Evolutionary conservation across 2,797 vertebrate genomes (phyloP).

Genomic region (Danio albolineatus): DNA sequence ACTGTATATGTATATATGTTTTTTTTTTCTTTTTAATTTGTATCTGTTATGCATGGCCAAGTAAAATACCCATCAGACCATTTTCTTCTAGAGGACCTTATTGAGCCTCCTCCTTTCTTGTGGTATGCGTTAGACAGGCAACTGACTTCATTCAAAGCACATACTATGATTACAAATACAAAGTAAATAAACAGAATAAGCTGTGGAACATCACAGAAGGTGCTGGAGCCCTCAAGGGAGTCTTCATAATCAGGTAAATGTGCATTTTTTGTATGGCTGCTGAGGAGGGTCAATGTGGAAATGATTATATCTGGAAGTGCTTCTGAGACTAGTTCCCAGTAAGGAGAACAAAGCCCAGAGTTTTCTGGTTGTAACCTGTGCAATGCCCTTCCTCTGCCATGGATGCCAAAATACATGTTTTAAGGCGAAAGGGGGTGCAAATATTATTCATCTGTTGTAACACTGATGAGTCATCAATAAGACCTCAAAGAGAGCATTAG

Average conservation of each 20-base stretch:
- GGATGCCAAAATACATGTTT: constrained; percentile 38
- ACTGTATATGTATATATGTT: too few species aligned
- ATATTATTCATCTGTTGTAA: constrained; percentile 38
- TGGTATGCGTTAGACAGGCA: neutral
- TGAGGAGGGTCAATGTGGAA: constrained; percentile 49
- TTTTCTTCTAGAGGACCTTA: neutral
- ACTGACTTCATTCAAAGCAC: neutral
- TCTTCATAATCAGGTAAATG: constrained; percentile 52
- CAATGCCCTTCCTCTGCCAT: constrained; percentile 28
- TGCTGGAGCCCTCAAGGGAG: constrained; percentile 24
- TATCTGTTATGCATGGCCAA: too few species aligned
- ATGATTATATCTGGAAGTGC: constrained; percentile 58
- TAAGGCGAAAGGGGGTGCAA: constrained; percentile 15
- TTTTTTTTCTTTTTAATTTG: too few species aligned
- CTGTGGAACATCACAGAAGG: constrained; percentile 44
- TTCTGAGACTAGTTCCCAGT: constrained; percentile 44
- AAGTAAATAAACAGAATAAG: neutral
- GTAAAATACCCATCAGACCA: neutral
- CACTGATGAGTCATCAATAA: constrained; percentile 35
- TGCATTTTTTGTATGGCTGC: constrained; percentile 37
- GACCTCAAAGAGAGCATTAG: constrained; percentile 23
- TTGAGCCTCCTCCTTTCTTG: neutral
- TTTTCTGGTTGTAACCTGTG: constrained; percentile 41
- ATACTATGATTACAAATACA: neutral
- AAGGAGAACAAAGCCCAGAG: constrained; percentile 39